Percentiles rank a stretch among this genome's conserved stretches.
Conservation (phyloP, 2,113 vertebrate genomes). For the Perca flavescens region DNA sequence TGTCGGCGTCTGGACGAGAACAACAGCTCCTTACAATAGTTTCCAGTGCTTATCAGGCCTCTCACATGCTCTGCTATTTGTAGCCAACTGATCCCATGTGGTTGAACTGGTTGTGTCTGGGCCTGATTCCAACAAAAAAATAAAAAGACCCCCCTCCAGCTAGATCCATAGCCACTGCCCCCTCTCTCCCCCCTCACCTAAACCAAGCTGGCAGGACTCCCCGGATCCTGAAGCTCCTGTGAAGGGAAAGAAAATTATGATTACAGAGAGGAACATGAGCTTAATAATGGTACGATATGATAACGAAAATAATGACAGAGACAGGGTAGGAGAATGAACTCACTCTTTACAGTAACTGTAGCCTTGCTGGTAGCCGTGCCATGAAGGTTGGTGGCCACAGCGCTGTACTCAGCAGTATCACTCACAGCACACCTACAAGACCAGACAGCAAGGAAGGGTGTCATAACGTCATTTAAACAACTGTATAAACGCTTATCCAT, state of each 20-base stretch:
- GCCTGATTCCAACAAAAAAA: slow-evolving; percentile 75
- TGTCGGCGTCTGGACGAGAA: background rate
- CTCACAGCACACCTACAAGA: slow-evolving; percentile 88
- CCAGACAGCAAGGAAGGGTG: background rate
- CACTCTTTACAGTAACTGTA: slow-evolving; percentile 90
- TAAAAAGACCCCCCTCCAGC: slow-evolving; percentile 32
- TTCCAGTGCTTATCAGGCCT: slow-evolving; percentile 66
- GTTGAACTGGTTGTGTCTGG: slow-evolving; percentile 25
- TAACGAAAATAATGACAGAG: background rate
- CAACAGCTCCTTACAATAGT: slow-evolving; percentile 55
- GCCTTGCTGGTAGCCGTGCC: slow-evolving; percentile 91
- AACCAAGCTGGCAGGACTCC: slow-evolving; percentile 82
- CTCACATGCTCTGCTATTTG: slow-evolving; percentile 55
- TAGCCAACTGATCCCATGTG: slow-evolving; percentile 27
- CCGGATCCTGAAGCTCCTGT: slow-evolving; percentile 86
- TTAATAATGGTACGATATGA: background rate
- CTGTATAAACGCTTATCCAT: background rate
- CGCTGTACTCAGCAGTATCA: slow-evolving; percentile 94
- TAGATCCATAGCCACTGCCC: background rate
- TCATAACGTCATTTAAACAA: background rate
- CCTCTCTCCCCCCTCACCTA: slow-evolving; percentile 72
- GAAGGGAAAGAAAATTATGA: slow-evolving; percentile 22
- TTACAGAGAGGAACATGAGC: background rate
- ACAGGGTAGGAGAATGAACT: slow-evolving; percentile 59
- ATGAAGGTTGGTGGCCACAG: slow-evolving; percentile 90